Evolutionary conservation across 2,888 invertebrate species (phyloP), one percentile per base, ranked within the genome.

Genomic region (Chelonus formosanus): DNA sequence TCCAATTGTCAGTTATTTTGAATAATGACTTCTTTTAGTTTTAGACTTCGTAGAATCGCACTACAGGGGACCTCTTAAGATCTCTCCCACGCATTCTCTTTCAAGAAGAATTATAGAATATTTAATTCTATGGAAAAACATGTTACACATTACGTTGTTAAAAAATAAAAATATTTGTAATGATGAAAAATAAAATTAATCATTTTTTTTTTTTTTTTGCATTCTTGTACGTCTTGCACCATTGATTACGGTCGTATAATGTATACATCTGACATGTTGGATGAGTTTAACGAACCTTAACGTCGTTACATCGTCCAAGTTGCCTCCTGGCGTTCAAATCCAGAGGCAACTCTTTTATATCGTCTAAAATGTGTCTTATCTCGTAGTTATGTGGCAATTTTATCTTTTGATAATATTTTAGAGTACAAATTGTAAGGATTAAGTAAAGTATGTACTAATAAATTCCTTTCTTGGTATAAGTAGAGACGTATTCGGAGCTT

Each of bases 11-110:
- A 57, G 48, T 47, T 35, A 34, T 59, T 59, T 59, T 59, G 59
- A 59, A 35, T 59, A 48, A 59, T 45, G 47, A 59, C 48, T 48
- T 48, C 35, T 36, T 34, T 35, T 10, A 59, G 72, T 76, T 76
- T 76, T 77, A 74, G 72, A 73, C 70, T 77, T 76, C 77, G 75
- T 63, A 74, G 76, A 77, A 77, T 70, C 52, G 52, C 76, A 71
- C 75, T 73, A 58, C 76, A 70, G 76, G 76, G 76, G 74, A 70
- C 68, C 47, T 59, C 36, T 36, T 47, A 44, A 59, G 59, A 59
- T 59, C 50, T 20, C 77, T 73, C 77, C 77, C 77, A 77, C 77
- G 76, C 65, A 70, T 64, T 70, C 55, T 63, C 56, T 59, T 59
- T 20, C 20, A 20, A 20, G 55, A 59, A 67, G 52, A 45, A 72